Evolutionary conservation across 2,888 invertebrate genomes (phyloP).

Genomic region (Atethmia centrago): DNA sequence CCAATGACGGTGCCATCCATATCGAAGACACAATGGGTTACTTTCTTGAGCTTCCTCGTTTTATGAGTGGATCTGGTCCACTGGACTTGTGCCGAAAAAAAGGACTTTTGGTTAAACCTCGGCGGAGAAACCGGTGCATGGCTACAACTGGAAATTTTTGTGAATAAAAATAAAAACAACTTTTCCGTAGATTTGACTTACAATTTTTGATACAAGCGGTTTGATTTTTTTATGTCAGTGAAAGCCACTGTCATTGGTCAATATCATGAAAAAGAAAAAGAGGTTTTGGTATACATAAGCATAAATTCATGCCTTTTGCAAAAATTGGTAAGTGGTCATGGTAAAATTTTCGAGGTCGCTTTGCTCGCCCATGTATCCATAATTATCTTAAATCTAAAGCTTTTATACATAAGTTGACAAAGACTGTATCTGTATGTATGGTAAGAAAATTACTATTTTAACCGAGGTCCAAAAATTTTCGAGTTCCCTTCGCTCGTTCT

Average conservation of each 20-base stretch:
- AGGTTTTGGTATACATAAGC: too few species aligned
- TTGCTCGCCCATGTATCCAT: too few species aligned
- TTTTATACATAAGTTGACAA: too few species aligned
- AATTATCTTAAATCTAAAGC: too few species aligned
- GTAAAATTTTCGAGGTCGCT: too few species aligned
- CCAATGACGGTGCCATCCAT: conserved; percentile 15
- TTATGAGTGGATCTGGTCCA: background rate
- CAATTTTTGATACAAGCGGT: background rate
- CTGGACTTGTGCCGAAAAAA: background rate
- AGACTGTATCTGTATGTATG: too few species aligned
- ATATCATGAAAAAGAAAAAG: background rate
- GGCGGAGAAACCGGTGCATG: background rate
- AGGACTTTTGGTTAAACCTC: background rate
- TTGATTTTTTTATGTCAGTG: too few species aligned
- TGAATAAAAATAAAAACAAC: background rate
- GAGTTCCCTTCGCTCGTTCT: too few species aligned
- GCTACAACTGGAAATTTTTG: background rate
- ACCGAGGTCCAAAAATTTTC: too few species aligned
- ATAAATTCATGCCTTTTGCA: too few species aligned
- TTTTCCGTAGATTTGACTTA: background rate
- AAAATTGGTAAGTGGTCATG: too few species aligned
- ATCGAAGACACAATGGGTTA: conserved; percentile 12
- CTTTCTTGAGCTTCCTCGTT: background rate
- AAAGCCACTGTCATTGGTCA: background rate
- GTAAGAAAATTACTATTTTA: too few species aligned